Percentiles rank a stretch among this genome's conserved stretches.
These are phyloP conservation scores for Chamaetylas fuelleborni DNA, from an alignment of 2,113 vertebrate species.

Conservation along the genomic window DNA sequence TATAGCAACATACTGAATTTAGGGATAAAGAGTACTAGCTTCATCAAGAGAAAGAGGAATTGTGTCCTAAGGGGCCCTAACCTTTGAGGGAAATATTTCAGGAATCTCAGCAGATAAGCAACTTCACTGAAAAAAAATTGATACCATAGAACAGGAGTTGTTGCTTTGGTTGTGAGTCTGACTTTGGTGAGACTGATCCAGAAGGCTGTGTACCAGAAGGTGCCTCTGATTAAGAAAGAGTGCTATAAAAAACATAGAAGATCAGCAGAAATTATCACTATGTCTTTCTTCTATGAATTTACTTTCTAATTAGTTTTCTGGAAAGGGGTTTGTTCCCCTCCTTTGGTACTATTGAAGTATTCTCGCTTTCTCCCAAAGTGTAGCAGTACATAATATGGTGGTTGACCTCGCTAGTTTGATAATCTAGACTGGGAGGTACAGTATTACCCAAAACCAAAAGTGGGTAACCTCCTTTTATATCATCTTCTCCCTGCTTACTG, in stretches of 20 bases:
- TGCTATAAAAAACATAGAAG: background rate
- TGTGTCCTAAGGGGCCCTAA: background rate
- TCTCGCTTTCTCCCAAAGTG: background rate
- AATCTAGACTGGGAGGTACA: background rate
- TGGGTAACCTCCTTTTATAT: background rate
- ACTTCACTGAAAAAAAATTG: background rate
- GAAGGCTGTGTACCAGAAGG: background rate
- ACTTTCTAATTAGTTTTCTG: background rate
- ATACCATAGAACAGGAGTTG: accelerated
- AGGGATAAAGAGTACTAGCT: background rate
- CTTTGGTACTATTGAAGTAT: background rate
- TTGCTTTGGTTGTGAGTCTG: background rate
- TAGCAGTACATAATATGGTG: background rate
- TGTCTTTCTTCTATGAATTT: background rate
- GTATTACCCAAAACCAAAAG: background rate
- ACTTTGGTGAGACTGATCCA: background rate
- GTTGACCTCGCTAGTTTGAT: background rate
- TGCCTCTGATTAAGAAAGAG: background rate
- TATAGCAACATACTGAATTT: background rate
- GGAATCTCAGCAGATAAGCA: background rate
- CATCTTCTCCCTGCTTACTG: background rate
- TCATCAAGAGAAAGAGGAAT: background rate
- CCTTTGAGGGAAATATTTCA: background rate
- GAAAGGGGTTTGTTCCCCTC: background rate
- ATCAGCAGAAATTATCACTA: background rate